Conservation (phyloP, 30 jellyfish, hydroid and myxozoan genomes). For the Pseudorhiza aurosa region DNA sequence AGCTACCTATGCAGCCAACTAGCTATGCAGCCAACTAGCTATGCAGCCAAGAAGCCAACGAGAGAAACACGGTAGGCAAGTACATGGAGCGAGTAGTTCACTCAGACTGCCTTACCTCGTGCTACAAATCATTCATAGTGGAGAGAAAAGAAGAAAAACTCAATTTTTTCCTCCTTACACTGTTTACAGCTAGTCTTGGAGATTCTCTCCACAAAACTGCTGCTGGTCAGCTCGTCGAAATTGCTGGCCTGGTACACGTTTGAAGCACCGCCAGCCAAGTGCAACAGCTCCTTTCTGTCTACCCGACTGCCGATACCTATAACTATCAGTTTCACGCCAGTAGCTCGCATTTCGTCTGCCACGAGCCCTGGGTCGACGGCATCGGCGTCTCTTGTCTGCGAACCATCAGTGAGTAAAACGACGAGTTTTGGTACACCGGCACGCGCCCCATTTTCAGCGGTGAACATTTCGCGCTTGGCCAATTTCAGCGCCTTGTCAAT, state of each 20-base stretch:
- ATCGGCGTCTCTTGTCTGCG: constrained; percentile 70
- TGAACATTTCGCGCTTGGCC: constrained; percentile 65
- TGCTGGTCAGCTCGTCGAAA: constrained; percentile 54
- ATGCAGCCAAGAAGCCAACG: too few species aligned
- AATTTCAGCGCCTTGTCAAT: constrained; percentile 63
- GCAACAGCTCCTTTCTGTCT: constrained; percentile 30
- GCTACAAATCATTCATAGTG: too few species aligned
- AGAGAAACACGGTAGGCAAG: too few species aligned
- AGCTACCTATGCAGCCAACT: too few species aligned
- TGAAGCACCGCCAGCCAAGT: constrained; percentile 57
- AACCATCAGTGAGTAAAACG: constrained; percentile 73
- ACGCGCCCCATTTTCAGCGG: constrained; percentile 66
- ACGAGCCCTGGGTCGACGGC: constrained; percentile 75
- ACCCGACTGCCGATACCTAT: constrained; percentile 66
- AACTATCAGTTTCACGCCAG: constrained; percentile 40
- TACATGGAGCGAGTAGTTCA: too few species aligned
- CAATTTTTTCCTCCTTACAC: constrained; percentile 44
- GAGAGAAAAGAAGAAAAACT: too few species aligned
- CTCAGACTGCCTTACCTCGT: too few species aligned
- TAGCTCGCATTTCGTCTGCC: constrained; percentile 55
- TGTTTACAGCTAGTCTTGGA: constrained; percentile 49
- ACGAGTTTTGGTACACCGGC: constrained; percentile 63
- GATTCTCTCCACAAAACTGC: constrained; percentile 13
- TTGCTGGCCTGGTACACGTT: constrained; percentile 41
- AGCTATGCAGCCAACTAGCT: too few species aligned